Base-by-base conservation (phyloP, 2,888 invertebrate genomes). In the Sarcophaga rosellei region DNA sequence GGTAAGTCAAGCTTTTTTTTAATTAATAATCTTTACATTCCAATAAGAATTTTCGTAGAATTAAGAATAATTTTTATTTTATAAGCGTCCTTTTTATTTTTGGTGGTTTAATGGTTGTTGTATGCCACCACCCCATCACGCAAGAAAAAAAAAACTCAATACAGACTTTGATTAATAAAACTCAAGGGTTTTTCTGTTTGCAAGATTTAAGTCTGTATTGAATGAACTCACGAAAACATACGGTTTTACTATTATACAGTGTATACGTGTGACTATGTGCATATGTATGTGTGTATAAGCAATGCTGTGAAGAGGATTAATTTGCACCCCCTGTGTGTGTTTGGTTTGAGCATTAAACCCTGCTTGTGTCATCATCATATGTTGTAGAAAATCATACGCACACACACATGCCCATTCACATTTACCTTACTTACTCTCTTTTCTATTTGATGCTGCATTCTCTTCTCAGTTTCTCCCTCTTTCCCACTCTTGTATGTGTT, bases 121-220 rank as follows among this genome's bases (percentile, higher is more conserved):
- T 80, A 21, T 63, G 23, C 44, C 25, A 63, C 86, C 86, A 86
- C 85, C 85, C 86, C 63, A 63, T 35, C 8, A 35, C 35, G 35
- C 35, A 35, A 35, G 0, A 35, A 10, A 35, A 77, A 74, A 84
- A 81, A 74, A 84, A 86, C 81, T 63, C 75, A 86, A 84, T 86
- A 84, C 78, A 78, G 86, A 86, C 81, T 86, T 86, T 70, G 59
- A 11, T 17, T 61, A 35, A 61, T 11, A 62, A 25, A 47, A 57
- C 68, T 45, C 80, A 76, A 63, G 63, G 69, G 72, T 81, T 53
- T 53, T 53, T 53, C 35, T 35, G 35, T 35, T 35, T 35, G 35
- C 17, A 53, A 53, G 53, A 75, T 81, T 86, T 75, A 86, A 86
- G 86, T 86, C 86, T 84, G 84, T 86, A 86, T 86, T 86, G 74